These are phyloP conservation scores for Homarus gammarus DNA, from an alignment of 2,888 invertebrate genomes.

Conservation along the genomic window DNA sequence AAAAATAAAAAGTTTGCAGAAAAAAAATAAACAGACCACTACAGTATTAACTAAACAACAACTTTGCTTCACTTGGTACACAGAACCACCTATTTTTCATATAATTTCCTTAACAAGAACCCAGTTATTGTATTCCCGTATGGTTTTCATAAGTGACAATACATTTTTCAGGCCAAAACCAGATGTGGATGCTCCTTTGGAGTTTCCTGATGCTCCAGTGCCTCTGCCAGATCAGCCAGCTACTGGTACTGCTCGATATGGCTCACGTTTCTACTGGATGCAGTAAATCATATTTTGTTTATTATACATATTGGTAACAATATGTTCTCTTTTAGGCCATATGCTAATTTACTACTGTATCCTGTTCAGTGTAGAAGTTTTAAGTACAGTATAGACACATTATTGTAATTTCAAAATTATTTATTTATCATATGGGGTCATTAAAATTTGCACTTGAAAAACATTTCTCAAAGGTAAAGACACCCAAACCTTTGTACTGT, in stretches of 20 bases:
- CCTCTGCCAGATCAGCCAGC: constrained; percentile 34
- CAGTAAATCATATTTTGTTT: constrained; percentile 6
- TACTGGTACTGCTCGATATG: constrained; percentile 32
- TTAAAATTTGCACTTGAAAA: too few species aligned
- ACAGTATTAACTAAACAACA: too few species aligned
- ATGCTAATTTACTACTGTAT: not conserved
- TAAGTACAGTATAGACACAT: not conserved
- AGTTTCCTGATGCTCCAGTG: constrained; percentile 60
- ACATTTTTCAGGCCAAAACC: constrained; percentile 71
- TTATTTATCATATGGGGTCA: too few species aligned
- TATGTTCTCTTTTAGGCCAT: not conserved
- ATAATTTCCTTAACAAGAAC: too few species aligned
- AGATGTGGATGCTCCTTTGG: constrained; percentile 21
- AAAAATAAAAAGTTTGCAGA: too few species aligned
- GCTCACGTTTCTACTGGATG: constrained; percentile 42
- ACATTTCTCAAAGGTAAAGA: too few species aligned
- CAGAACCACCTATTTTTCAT: too few species aligned
- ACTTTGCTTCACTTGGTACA: too few species aligned
- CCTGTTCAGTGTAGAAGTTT: not conserved
- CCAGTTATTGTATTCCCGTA: too few species aligned
- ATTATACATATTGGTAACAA: not conserved
- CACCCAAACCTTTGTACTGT: too few species aligned
- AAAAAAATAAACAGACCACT: too few species aligned
- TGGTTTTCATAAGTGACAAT: not conserved
- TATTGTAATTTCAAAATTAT: too few species aligned